Evolutionary conservation across 2,888 invertebrate species (phyloP), one percentile per base, ranked within the genome.

Genomic region (Minunthozetes semirufus): DNA sequence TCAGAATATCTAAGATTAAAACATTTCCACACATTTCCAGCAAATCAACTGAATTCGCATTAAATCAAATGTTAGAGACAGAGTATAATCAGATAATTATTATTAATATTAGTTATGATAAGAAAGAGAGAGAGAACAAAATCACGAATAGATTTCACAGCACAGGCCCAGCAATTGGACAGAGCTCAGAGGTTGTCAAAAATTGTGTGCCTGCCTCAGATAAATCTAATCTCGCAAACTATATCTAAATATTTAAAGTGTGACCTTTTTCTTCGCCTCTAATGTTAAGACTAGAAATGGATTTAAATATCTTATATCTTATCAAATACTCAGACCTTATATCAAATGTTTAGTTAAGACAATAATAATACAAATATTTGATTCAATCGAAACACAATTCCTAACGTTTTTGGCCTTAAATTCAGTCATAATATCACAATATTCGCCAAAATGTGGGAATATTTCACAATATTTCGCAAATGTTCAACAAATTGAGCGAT

Each of bases 51-150:
- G 13, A 48, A 6, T 48, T n/a, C 13, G n/a, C 48, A 17, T 48
- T 48, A 48, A 48, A 17, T 13, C 48, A 48, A 48, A 48, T 8
- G 2, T 17, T 11, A 13, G 48, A 48, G 48, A 53, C n/a, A 53
- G n/a, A 53, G 3, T 1, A 50, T n/a, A 53, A 53, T 53, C 53
- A n/a, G 53, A 53, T 53, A 53, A 53, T 53, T 53, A 53, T 48
- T 53, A 53, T 53, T 53, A 53, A 53, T 53, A 53, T 53, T n/a
- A 53, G 53, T 53, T 53, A 53, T 53, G n/a, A 19, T 53, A 53
- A 53, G 15, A 17, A 11, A 8, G 15, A 17, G 15, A 48, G 17
- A 48, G 46, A 19, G 17, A 6, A 50, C 11, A n/a, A 53, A 6
- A 19, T 6, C n/a, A 53, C n/a, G 17, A 53, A 53, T 53, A 53